Conservation (phyloP, 2,113 vertebrate genomes). For the Merops nubicus region DNA sequence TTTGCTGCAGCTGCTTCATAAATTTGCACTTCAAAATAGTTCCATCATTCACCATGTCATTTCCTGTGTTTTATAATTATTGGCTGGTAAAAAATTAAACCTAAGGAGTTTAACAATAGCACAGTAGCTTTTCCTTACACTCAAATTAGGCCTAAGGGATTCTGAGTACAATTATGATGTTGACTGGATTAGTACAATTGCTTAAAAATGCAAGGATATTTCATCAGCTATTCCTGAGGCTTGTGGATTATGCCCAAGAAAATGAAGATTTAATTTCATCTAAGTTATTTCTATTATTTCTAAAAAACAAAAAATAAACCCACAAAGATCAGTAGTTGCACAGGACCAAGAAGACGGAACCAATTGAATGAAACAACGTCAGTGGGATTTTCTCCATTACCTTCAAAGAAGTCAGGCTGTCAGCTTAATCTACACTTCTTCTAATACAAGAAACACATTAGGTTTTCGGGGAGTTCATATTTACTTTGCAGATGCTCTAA, state of each 20-base stretch:
- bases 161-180: slow-evolving; percentile 14
- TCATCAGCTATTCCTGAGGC: slow-evolving; percentile 58
- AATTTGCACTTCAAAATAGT: slow-evolving; percentile 53
- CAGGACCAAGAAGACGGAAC: neutral
- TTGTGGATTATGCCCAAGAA: slow-evolving; percentile 41
- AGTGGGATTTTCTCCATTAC: neutral
- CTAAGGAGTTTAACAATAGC: slow-evolving; percentile 9
- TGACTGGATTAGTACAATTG: neutral
- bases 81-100: slow-evolving; percentile 26
- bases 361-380: neutral
- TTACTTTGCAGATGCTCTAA: neutral
- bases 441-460: neutral
- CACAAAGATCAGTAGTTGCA: neutral
- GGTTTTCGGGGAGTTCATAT: neutral
- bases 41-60: slow-evolving; percentile 51
- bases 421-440: neutral
- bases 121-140: slow-evolving; percentile 14
- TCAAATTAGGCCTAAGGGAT: slow-evolving; percentile 37
- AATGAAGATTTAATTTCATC: slow-evolving; percentile 40
- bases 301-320: neutral
- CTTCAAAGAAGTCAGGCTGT: neutral
- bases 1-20: slow-evolving; percentile 59
- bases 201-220: slow-evolving; percentile 37
- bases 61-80: slow-evolving; percentile 66
- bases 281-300: slow-evolving; percentile 5